Conservation (phyloP, 2,888 invertebrate genomes). For the Lepidocyrtinus sp. region DNA sequence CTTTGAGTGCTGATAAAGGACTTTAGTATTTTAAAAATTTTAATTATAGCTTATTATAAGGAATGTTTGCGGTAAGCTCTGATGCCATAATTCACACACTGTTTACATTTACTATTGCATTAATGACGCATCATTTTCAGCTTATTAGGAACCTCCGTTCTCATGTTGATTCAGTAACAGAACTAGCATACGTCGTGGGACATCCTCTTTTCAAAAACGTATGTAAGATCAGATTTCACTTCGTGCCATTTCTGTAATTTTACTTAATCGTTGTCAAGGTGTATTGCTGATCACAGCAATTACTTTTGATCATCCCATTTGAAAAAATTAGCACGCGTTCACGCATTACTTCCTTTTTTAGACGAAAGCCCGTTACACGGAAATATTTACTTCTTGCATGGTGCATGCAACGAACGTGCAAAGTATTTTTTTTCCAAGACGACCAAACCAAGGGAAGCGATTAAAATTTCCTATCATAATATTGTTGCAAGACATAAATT, state of each 20-base stretch:
- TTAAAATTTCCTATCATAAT: too few species aligned
- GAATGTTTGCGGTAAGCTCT: neutral
- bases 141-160: constrained; percentile 1
- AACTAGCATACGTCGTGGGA: too few species aligned
- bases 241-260: constrained; percentile 2
- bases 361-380: constrained; percentile 10
- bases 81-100: neutral
- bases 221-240: constrained; percentile 1
- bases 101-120: constrained; percentile 2
- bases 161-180: constrained; percentile 11
- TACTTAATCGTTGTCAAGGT: too few species aligned
- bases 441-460: too few species aligned
- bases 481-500: too few species aligned
- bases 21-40: neutral
- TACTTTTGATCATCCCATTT: constrained; percentile 3
- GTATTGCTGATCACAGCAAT: constrained; percentile 5
- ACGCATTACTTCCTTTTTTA: constrained; percentile 12
- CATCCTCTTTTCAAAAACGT: neutral
- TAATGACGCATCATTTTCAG: constrained; percentile 15
- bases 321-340: constrained; percentile 2
- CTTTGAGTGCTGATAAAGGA: too few species aligned
- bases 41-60: neutral
- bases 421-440: too few species aligned
- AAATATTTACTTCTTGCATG: too few species aligned
- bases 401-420: too few species aligned